Conservation (phyloP, 2,797 vertebrate species). For the Anguilla megastoma region DNA sequence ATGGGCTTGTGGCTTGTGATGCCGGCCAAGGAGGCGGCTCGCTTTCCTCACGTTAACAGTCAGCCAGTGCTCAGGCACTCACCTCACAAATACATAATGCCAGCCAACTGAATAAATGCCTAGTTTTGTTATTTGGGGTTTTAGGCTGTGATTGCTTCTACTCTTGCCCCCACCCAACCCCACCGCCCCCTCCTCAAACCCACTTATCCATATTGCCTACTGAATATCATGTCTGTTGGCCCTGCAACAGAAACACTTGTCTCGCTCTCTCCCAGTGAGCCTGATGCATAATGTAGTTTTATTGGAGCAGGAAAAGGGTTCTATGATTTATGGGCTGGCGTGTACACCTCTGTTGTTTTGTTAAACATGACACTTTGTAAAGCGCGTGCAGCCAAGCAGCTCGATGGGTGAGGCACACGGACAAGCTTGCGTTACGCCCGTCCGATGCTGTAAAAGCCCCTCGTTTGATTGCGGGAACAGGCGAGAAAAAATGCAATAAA, state of each 20-base stretch:
- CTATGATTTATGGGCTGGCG: conserved; percentile 31
- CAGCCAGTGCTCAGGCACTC: not conserved
- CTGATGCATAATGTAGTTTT: conserved; percentile 1
- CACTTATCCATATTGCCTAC: conserved; percentile 7
- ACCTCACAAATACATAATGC: not conserved
- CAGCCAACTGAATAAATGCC: not conserved
- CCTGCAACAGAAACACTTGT: not conserved
- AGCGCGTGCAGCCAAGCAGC: conserved; percentile 10
- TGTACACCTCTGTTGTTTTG: conserved; percentile 24
- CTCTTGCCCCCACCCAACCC: not conserved
- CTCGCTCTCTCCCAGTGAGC: not conserved
- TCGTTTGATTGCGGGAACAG: conserved; percentile 29
- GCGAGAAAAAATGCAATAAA: not conserved
- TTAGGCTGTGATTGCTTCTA: not conserved
- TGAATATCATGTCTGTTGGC: not conserved
- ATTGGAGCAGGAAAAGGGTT: conserved; percentile 14
- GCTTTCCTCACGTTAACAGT: not conserved
- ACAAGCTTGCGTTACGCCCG: conserved; percentile 27
- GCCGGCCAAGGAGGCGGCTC: not conserved
- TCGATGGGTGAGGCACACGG: not conserved
- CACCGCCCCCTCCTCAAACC: not conserved
- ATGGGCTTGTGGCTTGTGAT: not conserved
- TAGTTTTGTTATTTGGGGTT: conserved; percentile 10
- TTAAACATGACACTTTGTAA: conserved; percentile 30
- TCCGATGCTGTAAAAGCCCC: not conserved